A percentile compares a stretch with the other conserved stretches of the same genome.
Conservation (phyloP, 2,797 vertebrate species). For the Rhabdomys pumilio region DNA sequence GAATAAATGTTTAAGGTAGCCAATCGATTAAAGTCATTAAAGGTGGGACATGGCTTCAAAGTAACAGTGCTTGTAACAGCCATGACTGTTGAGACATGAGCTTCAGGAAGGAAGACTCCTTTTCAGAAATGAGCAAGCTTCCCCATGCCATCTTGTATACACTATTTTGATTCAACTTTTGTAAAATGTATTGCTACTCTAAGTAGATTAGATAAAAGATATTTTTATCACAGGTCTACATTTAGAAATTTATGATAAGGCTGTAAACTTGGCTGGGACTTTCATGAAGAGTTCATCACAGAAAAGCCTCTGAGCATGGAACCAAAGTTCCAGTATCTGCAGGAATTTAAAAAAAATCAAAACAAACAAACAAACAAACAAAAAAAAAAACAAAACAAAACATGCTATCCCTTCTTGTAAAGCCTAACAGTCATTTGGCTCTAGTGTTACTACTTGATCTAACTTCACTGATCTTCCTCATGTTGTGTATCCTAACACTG, state of each 20-base stretch:
- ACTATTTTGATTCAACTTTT: neutral
- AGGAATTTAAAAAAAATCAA: neutral
- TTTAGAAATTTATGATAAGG: neutral
- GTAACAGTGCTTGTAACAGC: neutral
- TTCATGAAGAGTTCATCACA: neutral
- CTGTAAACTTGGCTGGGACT: neutral
- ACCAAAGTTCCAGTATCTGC: no score
- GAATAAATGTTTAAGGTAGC: neutral
- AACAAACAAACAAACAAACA: no score
- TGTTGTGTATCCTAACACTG: no score
- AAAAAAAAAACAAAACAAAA: neutral
- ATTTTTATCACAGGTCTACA: neutral
- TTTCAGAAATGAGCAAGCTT: neutral
- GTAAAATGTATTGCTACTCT: neutral
- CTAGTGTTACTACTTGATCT: neutral
- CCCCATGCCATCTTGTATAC: neutral
- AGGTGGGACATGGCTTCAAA: neutral
- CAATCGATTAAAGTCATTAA: neutral
- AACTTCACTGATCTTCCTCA: neutral
- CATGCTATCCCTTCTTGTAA: neutral
- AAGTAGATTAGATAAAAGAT: neutral
- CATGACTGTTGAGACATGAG: neutral
- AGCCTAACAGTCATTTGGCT: neutral
- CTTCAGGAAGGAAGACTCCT: neutral
- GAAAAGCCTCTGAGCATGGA: accelerated